Conservation (phyloP, 2,113 vertebrate genomes). For the Leucoraja erinaceus region DNA sequence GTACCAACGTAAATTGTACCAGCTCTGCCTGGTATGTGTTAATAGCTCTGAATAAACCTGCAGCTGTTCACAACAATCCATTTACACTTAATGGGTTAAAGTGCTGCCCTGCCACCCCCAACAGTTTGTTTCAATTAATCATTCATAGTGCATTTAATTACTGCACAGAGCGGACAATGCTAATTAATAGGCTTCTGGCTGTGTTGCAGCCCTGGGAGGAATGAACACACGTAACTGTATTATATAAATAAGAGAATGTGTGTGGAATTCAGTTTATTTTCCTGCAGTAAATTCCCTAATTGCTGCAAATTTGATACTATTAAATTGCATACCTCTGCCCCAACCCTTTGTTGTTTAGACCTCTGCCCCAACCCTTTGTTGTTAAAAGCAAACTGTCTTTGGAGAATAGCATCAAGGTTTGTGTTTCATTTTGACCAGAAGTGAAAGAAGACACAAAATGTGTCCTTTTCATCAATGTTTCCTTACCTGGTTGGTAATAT, state of each 20-base stretch:
- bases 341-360: too few species aligned
- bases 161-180: slow-evolving; percentile 26
- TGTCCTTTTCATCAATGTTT: background rate
- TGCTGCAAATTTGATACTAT: slow-evolving; percentile 32
- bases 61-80: slow-evolving; percentile 20
- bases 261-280: slow-evolving; percentile 8
- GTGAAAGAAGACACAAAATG: background rate
- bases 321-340: background rate
- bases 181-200: slow-evolving; percentile 36
- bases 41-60: slow-evolving; percentile 9
- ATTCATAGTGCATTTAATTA: slow-evolving; percentile 37
- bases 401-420: background rate
- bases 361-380: background rate
- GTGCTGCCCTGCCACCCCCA: slow-evolving; percentile 4
- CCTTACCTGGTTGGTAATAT: background rate
- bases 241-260: slow-evolving; percentile 34
- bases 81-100: slow-evolving; percentile 28
- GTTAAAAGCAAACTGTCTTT: background rate
- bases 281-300: slow-evolving; percentile 21
- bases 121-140: slow-evolving; percentile 37
- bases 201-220: slow-evolving; percentile 17
- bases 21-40: background rate
- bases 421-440: background rate
- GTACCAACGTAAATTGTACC: background rate
- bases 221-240: slow-evolving; percentile 17